Evolutionary conservation across 2,113 vertebrate genomes (phyloP), one percentile per base, ranked within the genome.

Genomic region (Misgurnus mizolepis): DNA sequence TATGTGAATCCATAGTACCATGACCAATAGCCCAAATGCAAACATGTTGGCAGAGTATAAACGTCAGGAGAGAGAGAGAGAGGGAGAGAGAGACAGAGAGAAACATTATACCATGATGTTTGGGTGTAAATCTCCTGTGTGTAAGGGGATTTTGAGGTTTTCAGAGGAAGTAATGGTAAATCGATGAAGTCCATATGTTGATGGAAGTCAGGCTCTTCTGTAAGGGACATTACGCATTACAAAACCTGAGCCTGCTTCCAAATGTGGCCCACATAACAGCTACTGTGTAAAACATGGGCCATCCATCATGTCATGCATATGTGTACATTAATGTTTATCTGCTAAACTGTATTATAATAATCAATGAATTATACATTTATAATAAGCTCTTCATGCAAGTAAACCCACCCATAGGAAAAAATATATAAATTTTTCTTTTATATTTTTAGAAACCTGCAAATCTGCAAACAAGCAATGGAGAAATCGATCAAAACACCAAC

Each of bases 111-210:
- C 80, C 55, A 53, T 34, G 62, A 80, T 81, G 78, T 78, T 71
- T 72, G 79, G 72, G 67, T 84, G 83, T 86, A 86, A 84, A 85
- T 86, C 82, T 85, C 69, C 56, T 47, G 5, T 76, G 78, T 81
- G 80, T 72, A 61, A 76, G 80, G 71, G 62, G 71, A 66, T 78
- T 71, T 72, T 73, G 68, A 82, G 67, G 58, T 66, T 67, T 49
- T 82, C 49, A 82, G 72, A 81, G 76, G 71, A 82, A 71, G 64
- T 40, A 45, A 78, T 81, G 56, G 76, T 22, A 80, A 74, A 85
- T 75, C 80, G 82, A 88, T 86, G 81, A 71, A 47, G 53, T 70
- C 80, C 84, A 86, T 86, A 83, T 87, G 84, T 83, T 43, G 49
- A 40, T 62, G 55, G 65, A 80, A 76, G 77, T 73, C 41, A 68